Base-by-base conservation (phyloP, 2,797 vertebrate genomes). In the Coccyzus lansbergi region DNA sequence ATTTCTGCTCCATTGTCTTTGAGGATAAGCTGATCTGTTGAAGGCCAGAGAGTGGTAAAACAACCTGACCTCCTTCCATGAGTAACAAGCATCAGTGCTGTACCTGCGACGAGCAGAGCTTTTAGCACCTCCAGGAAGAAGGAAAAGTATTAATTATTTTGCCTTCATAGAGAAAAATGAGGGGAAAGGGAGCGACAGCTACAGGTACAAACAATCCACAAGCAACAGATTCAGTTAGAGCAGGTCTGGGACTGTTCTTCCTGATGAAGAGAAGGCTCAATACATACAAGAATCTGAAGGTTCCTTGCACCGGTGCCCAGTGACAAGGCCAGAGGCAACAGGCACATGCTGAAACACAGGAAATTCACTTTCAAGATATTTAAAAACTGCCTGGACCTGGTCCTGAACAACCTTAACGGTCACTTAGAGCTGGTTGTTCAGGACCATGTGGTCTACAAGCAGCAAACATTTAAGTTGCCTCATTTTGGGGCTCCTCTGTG, bases 251-350 rank as follows among this genome's bases (percentile, higher is more conserved):
- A 5, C 19, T 64, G 1, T 20, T 72, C 21, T 42, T 12, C 24
- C 19, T 63, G 36, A 44, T 33, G 72, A 82, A 46, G 25, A 29
- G 17, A 12, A 12, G 8, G 36, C 4, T 49, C 6, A 7, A 17
- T 6, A 8, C 12, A 16, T 16, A 1, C 7, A 15, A 48, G 18
- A 19, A 31, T 5, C 12, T 49, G 42, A 33, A 65, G 15, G 18
- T 26, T n/a, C 9, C 52, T 65, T 12, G 6, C 34, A 17, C 33
- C 51, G 56, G 12, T 46, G n/a, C 19, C 25, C 22, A n/a, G 26
- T 33, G 24, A 33, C 4, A 9, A 51, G 3, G 24, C 22, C 4
- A 64, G 42, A 56, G 25, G 19, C 31, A 48, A 2, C 0, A 0
- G 21, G 2, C 25, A 17, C 19, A 40, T 2, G 3, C 5, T n/a